phyloP scores from a whole-genome alignment of 2,888 invertebrate genomes.

The Plebejus anna region DNA sequence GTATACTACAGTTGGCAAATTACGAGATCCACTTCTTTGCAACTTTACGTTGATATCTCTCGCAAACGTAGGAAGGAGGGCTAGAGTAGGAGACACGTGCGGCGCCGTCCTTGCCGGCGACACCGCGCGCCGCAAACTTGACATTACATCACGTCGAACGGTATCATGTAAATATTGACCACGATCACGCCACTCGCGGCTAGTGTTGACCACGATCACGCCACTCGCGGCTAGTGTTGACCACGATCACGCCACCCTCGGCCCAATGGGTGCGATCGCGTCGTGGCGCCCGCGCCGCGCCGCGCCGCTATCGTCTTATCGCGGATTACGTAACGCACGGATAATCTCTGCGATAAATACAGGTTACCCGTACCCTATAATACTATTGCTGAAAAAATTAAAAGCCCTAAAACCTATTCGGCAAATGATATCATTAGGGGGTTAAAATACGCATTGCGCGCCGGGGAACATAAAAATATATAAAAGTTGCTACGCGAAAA shows the following conservation, averaged over 20 bases:
- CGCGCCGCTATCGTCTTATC: background rate
- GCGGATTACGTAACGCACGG: background rate
- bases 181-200: conserved; percentile 62
- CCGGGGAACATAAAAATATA: background rate
- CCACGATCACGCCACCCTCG: conserved; percentile 62
- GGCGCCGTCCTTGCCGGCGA: conserved; percentile 51
- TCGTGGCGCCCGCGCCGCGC: background rate
- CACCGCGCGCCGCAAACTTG: conserved; percentile 51
- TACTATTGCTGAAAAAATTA: background rate
- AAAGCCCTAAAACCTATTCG: background rate
- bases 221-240: conserved; percentile 73
- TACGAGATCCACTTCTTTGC: too few species aligned
- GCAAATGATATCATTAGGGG: background rate
- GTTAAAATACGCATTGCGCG: background rate
- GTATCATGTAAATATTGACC: conserved; percentile 70
- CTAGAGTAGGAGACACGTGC: conserved; percentile 28
- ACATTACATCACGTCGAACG: conserved; percentile 67
- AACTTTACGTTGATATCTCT: too few species aligned
- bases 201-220: conserved; percentile 47
- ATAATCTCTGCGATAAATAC: background rate
- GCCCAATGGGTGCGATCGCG: conserved; percentile 35
- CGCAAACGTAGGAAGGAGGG: background rate
- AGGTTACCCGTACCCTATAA: background rate
- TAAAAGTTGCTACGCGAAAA: background rate
- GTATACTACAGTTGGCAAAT: too few species aligned